Base-by-base conservation (phyloP, 2,113 vertebrate genomes). In the Chelonoidis abingdonii region DNA sequence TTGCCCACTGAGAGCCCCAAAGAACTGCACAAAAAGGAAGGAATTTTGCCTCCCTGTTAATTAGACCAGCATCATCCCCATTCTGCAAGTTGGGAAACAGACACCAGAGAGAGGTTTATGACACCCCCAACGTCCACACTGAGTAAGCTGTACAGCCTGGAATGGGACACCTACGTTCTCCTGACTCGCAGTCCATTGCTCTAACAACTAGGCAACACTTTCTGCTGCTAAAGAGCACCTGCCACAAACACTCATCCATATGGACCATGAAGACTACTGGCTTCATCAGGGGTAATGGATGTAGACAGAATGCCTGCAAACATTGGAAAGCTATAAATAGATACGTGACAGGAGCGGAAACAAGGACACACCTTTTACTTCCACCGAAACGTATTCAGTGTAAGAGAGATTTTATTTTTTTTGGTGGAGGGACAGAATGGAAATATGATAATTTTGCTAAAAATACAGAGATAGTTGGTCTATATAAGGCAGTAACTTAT, bases 381-480 rank as follows among this genome's bases (percentile, higher is more conserved):
- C 82, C 90, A 92, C 82, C 89, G 83, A 90, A 95, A 65, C 53
- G 17, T 80, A 84, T 93, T 93, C 86, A 92, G 91, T 85, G 86
- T 27, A 78, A 83, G 88, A 93, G 84, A 96, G 82, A 94, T 88
- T 86, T 89, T 96, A 81, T 38, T 24, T 17, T 8, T 56, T 57
- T 29, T 14, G 50, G 50, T 81, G 95, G 92, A 96, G 86, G 84
- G 79, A 85, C 72, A 17, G 12, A 81, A 89, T 81, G 91, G 90
- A 89, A 96, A 93, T 49, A 84, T 89, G 95, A 86, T 82, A 91
- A 88, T 93, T 84, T 95, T 94, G 93, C 95, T 96, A 89, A 79
- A 83, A 96, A 90, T 78, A 95, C 47, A 88, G 27, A n/a, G 16
- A 90, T 9, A 0, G 1, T 88, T 88, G 86, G 25, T 35, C 6